Conservation (phyloP, 1,140 invertebrate genomes). For the Drosophila jambulina region DNA sequence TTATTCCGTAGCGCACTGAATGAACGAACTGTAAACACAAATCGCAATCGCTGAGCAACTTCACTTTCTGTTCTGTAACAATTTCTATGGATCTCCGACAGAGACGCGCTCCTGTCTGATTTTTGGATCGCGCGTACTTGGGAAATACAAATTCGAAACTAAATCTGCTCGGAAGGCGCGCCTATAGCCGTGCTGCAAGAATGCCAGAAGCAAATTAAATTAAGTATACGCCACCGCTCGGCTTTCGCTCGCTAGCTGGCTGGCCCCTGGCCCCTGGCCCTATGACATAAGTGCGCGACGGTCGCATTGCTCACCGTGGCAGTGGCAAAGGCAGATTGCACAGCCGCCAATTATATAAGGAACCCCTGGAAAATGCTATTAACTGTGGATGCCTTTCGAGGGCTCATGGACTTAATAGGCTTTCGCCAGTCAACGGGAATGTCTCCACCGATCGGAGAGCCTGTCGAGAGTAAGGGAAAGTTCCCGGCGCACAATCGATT, state of each 20-base stretch:
- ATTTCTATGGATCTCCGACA: not conserved
- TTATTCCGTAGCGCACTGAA: conserved; percentile 60
- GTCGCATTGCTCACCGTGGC: conserved; percentile 7
- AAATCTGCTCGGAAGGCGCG: conserved; percentile 57
- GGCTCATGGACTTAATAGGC: conserved; percentile 35
- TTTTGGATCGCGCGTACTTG: conserved; percentile 57
- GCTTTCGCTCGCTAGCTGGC: conserved; percentile 9
- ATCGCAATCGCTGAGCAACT: conserved; percentile 2
- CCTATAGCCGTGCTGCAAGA: conserved; percentile 45
- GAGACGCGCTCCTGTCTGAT: not conserved
- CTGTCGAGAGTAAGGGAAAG: conserved; percentile 17
- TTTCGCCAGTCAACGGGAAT: conserved; percentile 28
- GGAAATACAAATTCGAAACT: conserved; percentile 70
- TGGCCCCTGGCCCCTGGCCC: conserved; percentile 14
- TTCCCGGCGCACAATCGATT: conserved; percentile 23
- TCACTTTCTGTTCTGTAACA: not conserved
- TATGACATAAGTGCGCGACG: conserved; percentile 67
- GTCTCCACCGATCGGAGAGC: conserved; percentile 20
- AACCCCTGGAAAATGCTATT: conserved; percentile 28
- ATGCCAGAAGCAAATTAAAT: conserved; percentile 75
- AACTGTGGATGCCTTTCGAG: conserved; percentile 27
- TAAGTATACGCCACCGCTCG: conserved; percentile 72
- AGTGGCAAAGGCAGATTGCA: conserved; percentile 8
- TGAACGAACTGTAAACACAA: conserved; percentile 69
- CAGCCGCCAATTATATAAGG: conserved; percentile 44